Conservation (phyloP, 2,113 vertebrate genomes). For the Ammodytes dubius region DNA sequence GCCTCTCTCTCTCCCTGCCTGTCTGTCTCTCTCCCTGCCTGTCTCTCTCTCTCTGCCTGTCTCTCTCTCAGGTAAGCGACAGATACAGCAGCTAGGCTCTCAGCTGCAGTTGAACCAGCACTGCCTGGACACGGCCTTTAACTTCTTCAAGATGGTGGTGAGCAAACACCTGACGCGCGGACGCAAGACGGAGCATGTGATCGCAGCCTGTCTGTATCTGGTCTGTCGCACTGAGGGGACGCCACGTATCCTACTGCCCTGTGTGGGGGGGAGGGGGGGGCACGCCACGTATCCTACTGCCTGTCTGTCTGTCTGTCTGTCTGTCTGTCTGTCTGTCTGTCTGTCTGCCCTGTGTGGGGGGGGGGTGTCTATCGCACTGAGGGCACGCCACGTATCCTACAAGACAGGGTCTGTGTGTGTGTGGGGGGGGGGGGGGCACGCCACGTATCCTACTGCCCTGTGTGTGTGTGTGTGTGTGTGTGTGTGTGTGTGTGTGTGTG, state of each 20-base stretch:
- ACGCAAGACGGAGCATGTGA: slow-evolving; percentile 93
- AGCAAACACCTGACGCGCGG: slow-evolving; percentile 95
- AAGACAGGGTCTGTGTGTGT: too few species aligned
- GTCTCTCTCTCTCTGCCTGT: not conserved
- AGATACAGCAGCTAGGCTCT: slow-evolving; percentile 96
- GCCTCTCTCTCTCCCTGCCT: not conserved
- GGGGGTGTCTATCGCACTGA: slow-evolving; percentile 97
- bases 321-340: too few species aligned
- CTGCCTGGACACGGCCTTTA: slow-evolving; percentile 97
- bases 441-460: too few species aligned
- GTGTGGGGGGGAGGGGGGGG: too few species aligned
- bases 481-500: too few species aligned
- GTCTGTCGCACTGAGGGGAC: slow-evolving; percentile 97
- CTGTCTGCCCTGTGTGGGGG: too few species aligned
- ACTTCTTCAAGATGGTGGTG: slow-evolving; percentile 99
- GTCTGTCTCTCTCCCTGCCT: not conserved
- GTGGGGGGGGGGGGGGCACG: too few species aligned
- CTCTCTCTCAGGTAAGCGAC: slow-evolving; percentile 88
- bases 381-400: slow-evolving; percentile 92
- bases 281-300: too few species aligned
- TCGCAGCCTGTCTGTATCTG: slow-evolving; percentile 96
- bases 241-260: slow-evolving; percentile 87
- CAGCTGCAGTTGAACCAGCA: slow-evolving; percentile 97
- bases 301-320: too few species aligned
- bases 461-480: too few species aligned